These are phyloP conservation scores for Corydoras maculifer DNA, from an alignment of 2,113 vertebrate species.

Conservation along the genomic window DNA sequence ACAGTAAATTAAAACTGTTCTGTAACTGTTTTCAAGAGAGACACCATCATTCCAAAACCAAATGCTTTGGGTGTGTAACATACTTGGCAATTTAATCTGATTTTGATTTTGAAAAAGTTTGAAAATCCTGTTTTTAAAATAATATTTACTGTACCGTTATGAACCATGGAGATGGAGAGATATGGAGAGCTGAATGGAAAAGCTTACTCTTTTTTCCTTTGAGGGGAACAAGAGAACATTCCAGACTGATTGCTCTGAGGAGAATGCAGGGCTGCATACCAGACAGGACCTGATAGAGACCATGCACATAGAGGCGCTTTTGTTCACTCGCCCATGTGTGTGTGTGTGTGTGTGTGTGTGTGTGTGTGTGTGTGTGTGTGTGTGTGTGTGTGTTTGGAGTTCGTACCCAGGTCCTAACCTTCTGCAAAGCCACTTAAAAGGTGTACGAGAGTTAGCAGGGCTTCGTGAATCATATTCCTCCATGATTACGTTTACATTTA, in stretches of 20 bases:
- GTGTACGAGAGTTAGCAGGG: not conserved
- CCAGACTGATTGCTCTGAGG: conserved; percentile 32
- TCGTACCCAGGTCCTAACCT: not conserved
- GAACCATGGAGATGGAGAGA: not conserved
- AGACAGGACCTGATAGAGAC: conserved; percentile 38
- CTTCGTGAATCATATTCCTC: not conserved
- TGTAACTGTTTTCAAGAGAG: too few species aligned
- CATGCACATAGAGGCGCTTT: conserved; percentile 28
- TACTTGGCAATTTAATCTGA: too few species aligned
- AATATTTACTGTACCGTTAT: too few species aligned
- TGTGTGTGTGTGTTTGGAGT: not conserved
- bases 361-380: not conserved
- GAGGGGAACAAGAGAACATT: conserved; percentile 38
- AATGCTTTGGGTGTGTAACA: too few species aligned
- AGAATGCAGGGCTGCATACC: conserved; percentile 38
- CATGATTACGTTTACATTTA: not conserved
- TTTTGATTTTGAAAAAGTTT: too few species aligned
- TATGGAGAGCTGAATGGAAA: not conserved
- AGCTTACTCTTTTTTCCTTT: not conserved
- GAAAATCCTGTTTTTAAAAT: too few species aligned
- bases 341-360: not conserved
- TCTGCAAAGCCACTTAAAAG: not conserved
- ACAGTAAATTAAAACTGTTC: too few species aligned
- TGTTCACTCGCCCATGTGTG: conserved; percentile 20
- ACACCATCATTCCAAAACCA: too few species aligned